These are phyloP conservation scores for Argynnis bischoffii DNA, from an alignment of 2,888 invertebrate species.

Conservation along the genomic window DNA sequence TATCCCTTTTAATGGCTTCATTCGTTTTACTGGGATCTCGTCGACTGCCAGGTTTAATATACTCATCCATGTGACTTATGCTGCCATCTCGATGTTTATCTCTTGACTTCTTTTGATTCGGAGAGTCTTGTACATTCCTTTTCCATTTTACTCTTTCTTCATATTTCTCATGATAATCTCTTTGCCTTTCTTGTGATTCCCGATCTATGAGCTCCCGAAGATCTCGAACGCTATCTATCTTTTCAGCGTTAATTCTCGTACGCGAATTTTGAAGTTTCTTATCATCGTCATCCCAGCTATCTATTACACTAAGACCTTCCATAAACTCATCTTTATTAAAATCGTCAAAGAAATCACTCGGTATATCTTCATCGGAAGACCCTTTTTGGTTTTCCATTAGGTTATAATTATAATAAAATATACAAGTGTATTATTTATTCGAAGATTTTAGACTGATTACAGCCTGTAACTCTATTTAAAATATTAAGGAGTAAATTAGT, in stretches of 20 bases:
- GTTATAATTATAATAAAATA: conserved; percentile 9
- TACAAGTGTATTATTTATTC: neutral
- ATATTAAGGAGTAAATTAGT: neutral
- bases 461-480: neutral
- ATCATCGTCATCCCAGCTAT: conserved; percentile 67
- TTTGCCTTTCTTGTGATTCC: conserved; percentile 41
- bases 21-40: conserved; percentile 73
- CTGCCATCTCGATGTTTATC: conserved; percentile 42
- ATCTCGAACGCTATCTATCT: conserved; percentile 57
- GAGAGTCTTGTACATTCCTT: conserved; percentile 16
- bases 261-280: conserved; percentile 42
- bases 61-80: conserved; percentile 53
- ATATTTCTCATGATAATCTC: conserved; percentile 28
- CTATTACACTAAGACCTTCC: conserved; percentile 74
- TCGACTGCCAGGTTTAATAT: conserved; percentile 71
- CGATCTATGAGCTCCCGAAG: conserved; percentile 57
- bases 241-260: conserved; percentile 46
- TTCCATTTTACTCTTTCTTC: conserved; percentile 27
- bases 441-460: neutral
- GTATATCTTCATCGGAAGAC: conserved; percentile 63
- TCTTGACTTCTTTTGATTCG: conserved; percentile 22
- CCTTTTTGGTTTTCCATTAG: conserved; percentile 46
- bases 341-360: conserved; percentile 78
- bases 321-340: conserved; percentile 74
- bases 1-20: conserved; percentile 71